A percentile compares a stretch with the other conserved stretches of the same genome.
These are phyloP conservation scores for Ochotona curzoniae DNA, from an alignment of 2,113 vertebrate species.

Conservation along the genomic window DNA sequence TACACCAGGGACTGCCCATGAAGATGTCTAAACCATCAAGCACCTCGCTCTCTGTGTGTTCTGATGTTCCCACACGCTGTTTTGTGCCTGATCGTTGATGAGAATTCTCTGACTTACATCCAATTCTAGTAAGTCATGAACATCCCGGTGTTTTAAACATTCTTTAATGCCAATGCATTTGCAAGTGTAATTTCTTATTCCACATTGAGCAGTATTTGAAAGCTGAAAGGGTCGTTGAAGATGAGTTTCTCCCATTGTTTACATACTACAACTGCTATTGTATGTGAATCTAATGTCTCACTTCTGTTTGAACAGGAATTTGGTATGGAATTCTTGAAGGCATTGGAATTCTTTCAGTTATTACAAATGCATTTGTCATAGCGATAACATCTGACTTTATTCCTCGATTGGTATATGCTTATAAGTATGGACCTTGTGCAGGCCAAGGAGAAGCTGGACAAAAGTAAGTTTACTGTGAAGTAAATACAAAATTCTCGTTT, in stretches of 20 bases:
- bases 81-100: background rate
- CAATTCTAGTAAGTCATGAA: background rate
- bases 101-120: background rate
- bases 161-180: background rate
- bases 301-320: slow-evolving; percentile 89
- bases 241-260: background rate
- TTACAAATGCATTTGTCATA: slow-evolving; percentile 98
- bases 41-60: background rate
- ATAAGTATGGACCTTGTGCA: slow-evolving; percentile 96
- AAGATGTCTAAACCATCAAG: background rate
- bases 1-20: background rate
- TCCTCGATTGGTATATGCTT: slow-evolving; percentile 96
- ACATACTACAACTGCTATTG: background rate
- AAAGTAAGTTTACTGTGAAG: slow-evolving; percentile 87
- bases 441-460: slow-evolving; percentile 93
- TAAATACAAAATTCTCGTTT: background rate
- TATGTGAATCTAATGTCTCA: slow-evolving; percentile 67
- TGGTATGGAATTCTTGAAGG: slow-evolving; percentile 98
- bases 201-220: background rate
- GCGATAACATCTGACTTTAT: slow-evolving; percentile 98
- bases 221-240: slow-evolving; percentile 1
- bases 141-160: background rate
- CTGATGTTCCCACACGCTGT: background rate
- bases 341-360: slow-evolving; percentile 96
- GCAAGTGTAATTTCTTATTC: background rate